These are phyloP conservation scores for Phalacrocorax carbo DNA, from an alignment of 2,113 vertebrate species.

Conservation along the genomic window DNA sequence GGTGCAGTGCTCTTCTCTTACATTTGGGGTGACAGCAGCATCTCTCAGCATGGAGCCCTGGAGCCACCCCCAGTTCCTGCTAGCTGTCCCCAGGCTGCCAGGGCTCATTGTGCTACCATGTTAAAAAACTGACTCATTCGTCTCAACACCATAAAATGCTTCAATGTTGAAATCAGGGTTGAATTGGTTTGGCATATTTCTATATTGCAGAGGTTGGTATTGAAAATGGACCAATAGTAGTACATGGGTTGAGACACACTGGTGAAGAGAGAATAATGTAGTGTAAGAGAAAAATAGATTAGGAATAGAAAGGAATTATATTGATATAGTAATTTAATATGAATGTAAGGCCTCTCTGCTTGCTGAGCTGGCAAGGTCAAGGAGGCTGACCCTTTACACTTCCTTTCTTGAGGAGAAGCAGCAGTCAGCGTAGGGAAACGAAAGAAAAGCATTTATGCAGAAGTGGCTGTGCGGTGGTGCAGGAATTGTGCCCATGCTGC, in stretches of 20 bases:
- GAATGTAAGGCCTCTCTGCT: not conserved
- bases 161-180: not conserved
- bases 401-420: not conserved
- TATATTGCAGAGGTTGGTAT: not conserved
- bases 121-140: not conserved
- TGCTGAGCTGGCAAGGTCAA: not conserved
- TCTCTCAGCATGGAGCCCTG: accelerated
- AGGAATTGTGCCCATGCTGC: not conserved
- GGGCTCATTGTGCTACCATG: not conserved
- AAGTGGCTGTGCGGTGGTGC: not conserved
- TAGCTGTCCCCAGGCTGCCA: not conserved
- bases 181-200: not conserved
- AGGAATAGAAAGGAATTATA: not conserved
- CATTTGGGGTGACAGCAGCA: not conserved
- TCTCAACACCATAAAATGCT: not conserved
- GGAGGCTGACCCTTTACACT: not conserved
- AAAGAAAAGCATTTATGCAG: not conserved
- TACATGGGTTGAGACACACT: not conserved
- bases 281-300: not conserved
- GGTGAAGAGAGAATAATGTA: not conserved
- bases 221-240: not conserved
- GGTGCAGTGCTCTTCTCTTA: accelerated
- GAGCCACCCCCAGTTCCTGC: not conserved
- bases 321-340: not conserved
- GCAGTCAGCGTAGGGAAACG: not conserved